Conservation (phyloP, 2,888 invertebrate genomes). For the Lithophane socia region DNA sequence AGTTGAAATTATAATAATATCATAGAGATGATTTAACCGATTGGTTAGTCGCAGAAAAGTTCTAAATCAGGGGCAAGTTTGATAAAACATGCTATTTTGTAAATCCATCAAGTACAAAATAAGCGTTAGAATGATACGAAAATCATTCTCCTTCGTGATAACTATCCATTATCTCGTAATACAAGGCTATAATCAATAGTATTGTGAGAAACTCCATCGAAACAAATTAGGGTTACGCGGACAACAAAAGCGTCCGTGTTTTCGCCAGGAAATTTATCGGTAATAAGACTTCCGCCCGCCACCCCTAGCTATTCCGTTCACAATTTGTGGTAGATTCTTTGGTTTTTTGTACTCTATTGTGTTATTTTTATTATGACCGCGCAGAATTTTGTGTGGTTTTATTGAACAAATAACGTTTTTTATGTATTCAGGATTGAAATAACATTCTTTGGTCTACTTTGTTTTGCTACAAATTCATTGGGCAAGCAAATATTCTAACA, state of each 20-base stretch:
- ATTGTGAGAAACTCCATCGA: constrained; percentile 72
- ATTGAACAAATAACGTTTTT: constrained; percentile 7
- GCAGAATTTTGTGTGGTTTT: constrained; percentile 40
- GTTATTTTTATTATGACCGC: constrained; percentile 57
- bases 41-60: no score
- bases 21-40: no score
- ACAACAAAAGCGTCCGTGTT: constrained; percentile 73
- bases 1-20: no score
- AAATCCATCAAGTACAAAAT: neutral
- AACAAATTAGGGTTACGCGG: constrained; percentile 74
- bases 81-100: neutral
- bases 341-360: constrained; percentile 63
- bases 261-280: constrained; percentile 79
- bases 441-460: neutral
- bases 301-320: constrained; percentile 65
- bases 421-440: neutral
- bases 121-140: neutral
- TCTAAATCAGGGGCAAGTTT: neutral
- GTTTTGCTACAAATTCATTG: neutral
- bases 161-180: constrained; percentile 55
- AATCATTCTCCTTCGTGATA: constrained; percentile 39
- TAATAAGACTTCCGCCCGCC: constrained; percentile 77
- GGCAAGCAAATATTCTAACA: neutral
- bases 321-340: constrained; percentile 60
- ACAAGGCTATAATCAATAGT: constrained; percentile 58